phyloP scores from a whole-genome alignment of 2,113 vertebrate species.

The Trematomus loennbergii region DNA sequence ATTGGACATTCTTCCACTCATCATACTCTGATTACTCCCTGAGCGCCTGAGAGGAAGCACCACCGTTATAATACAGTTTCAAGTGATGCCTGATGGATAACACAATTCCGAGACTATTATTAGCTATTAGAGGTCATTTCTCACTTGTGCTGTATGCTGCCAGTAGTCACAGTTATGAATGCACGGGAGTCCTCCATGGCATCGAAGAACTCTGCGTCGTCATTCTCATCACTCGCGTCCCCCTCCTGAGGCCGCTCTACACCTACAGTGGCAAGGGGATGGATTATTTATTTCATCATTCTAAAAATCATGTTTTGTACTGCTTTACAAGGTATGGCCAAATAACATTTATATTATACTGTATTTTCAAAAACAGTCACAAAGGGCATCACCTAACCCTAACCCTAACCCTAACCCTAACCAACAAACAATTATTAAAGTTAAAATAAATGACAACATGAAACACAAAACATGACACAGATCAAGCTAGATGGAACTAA shows the following conservation, averaged over 20 bases:
- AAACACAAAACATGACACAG: too few relatives aligned
- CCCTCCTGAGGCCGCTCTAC: constrained; percentile 84
- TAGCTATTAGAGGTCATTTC: neutral
- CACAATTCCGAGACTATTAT: neutral
- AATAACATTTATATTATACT: too few relatives aligned
- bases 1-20: constrained; percentile 85
- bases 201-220: constrained; percentile 95
- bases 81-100: neutral
- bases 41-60: constrained; percentile 83
- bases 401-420: too few relatives aligned
- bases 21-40: constrained; percentile 87
- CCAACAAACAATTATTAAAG: too few relatives aligned
- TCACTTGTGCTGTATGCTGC: constrained; percentile 88
- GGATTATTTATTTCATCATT: neutral
- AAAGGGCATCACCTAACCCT: too few relatives aligned
- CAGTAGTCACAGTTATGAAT: constrained; percentile 92
- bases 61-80: constrained; percentile 11
- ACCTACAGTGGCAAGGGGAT: constrained; percentile 62
- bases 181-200: constrained; percentile 96
- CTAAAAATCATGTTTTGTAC: neutral
- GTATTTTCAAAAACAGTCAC: too few relatives aligned
- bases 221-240: constrained; percentile 96
- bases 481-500: too few relatives aligned
- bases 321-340: neutral
- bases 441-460: neutral